phyloP scores from a whole-genome alignment of 2,113 vertebrate species.

The Nipponia nippon region DNA sequence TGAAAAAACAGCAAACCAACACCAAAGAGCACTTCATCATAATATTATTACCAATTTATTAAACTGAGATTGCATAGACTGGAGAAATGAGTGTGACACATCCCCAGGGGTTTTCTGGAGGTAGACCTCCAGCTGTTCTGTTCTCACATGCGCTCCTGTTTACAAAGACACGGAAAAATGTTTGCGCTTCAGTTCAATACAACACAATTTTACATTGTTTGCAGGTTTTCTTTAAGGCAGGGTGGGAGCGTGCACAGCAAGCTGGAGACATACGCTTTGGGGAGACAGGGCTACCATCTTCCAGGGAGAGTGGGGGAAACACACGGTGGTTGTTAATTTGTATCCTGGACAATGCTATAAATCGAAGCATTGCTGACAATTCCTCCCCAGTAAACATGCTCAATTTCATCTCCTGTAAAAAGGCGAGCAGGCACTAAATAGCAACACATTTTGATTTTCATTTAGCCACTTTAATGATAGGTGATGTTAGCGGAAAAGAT shows the following conservation, averaged over 20 bases:
- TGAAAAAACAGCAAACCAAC: neutral
- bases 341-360: slow-evolving; percentile 26
- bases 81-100: slow-evolving; percentile 12
- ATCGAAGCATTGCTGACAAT: slow-evolving; percentile 9
- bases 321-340: slow-evolving; percentile 15
- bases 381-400: slow-evolving; percentile 57
- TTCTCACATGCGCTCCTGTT: slow-evolving; percentile 26
- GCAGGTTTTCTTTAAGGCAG: slow-evolving; percentile 16
- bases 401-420: slow-evolving; percentile 44
- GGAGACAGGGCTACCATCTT: neutral
- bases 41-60: slow-evolving; percentile 61
- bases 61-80: slow-evolving; percentile 28
- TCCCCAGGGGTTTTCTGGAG: neutral
- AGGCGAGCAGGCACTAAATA: slow-evolving; percentile 37
- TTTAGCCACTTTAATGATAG: slow-evolving; percentile 67
- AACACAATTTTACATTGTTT: slow-evolving; percentile 16
- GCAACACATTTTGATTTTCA: slow-evolving; percentile 66
- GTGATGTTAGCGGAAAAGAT: slow-evolving; percentile 52
- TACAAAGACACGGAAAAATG: slow-evolving; percentile 20
- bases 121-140: slow-evolving; percentile 55
- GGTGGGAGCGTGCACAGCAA: neutral
- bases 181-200: neutral
- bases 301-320: neutral
- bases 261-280: neutral
- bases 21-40: slow-evolving; percentile 38